Base-by-base conservation (phyloP, 1,140 invertebrate genomes). In the Amyelois transitella region DNA sequence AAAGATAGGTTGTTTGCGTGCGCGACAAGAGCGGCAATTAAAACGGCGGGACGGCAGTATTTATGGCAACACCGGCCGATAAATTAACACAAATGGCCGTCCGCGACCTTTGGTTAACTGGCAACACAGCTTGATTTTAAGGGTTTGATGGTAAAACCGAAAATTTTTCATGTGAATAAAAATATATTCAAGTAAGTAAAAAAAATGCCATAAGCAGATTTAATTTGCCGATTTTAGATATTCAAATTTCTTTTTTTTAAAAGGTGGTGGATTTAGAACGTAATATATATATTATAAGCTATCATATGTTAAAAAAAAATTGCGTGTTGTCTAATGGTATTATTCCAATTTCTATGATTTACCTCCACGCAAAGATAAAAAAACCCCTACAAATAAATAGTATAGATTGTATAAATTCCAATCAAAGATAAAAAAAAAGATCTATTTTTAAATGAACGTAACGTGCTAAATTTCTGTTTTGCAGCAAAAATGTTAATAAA, bases 1-100 rank as follows among this genome's bases (percentile, higher is more conserved):
- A 19, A 52, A 56, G 53, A 59, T 58, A 53, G 56, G 51, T 64
- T 62, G 55, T 65, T 69, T 57, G 55, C 43, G 47, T 49, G 45
- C 45, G 58, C 58, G 49, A 68, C 61, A 64, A 22, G 19, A 57
- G 49, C 57, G 55, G 62, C 65, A 72, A 72, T 68, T 72, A 68
- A 62, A 66, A 47, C 56, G 58, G 54, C 53, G 48, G 65, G 60
- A 63, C 55, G 57, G 14, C 45, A 44, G 38, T 51, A 65, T 72
- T 72, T 72, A 68, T 72, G 45, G 62, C 60, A 61, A 64, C 60
- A 60, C 56, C 51, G 52, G 28, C 49, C 52, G 20, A 68, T 72
- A 66, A 72, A 72, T 68, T 68, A 66, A 57, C 44, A 43, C 45
- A 53, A 55, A 66, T 59, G 54, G 32, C 49, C 54, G 53, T 38